A percentile compares a stretch with the other conserved stretches of the same genome.
Evolutionary conservation across 2,797 vertebrate species (phyloP).

Genomic region (Pelobates cultripes): DNA sequence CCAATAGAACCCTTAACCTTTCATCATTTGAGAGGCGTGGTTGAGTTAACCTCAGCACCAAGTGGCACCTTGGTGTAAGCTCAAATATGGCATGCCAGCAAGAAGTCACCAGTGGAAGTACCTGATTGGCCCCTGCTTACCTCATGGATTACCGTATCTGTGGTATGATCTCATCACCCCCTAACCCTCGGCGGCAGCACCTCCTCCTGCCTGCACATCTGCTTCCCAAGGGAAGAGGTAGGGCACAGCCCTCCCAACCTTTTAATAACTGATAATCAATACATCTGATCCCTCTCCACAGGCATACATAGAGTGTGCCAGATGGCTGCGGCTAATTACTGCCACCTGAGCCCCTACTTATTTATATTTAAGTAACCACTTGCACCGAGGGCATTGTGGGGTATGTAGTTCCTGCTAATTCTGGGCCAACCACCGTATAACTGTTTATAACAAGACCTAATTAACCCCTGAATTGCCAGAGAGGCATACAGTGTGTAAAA

Average conservation of each 20-base stretch:
- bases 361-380: not conserved
- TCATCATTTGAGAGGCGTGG: not conserved
- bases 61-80: not conserved
- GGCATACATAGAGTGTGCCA: not conserved
- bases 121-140: slow-evolving; percentile 42
- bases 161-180: slow-evolving; percentile 49
- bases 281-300: slow-evolving; percentile 13
- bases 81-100: slow-evolving; percentile 15
- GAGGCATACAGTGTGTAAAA: not conserved
- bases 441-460: not conserved
- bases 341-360: slow-evolving; percentile 41
- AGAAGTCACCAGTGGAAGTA: not conserved
- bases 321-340: slow-evolving; percentile 26
- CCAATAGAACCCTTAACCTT: not conserved
- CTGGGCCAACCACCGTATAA: not conserved
- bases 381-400: slow-evolving; percentile 37
- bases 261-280: slow-evolving; percentile 53
- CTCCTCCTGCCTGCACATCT: slow-evolving; percentile 4
- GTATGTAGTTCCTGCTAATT: slow-evolving; percentile 7
- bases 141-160: slow-evolving; percentile 37
- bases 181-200: not conserved
- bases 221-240: slow-evolving; percentile 9
- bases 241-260: slow-evolving; percentile 6
- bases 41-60: not conserved
- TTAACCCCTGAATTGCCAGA: not conserved